A percentile compares a stretch with the other conserved stretches of the same genome.
phyloP scores from a whole-genome alignment of 2,888 invertebrate species.

The Tetropium fuscum region DNA sequence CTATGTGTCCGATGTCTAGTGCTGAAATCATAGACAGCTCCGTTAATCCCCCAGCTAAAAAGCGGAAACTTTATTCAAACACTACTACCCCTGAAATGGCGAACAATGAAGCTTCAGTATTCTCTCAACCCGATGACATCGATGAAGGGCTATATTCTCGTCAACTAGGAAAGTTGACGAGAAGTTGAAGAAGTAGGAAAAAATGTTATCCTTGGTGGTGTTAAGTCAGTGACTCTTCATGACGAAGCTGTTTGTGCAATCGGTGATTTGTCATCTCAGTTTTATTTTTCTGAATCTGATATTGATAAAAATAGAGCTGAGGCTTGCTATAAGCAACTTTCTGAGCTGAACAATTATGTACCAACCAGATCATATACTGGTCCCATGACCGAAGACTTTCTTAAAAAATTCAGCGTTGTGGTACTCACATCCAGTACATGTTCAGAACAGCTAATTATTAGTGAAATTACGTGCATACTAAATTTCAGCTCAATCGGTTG shows the following conservation, averaged over 20 bases:
- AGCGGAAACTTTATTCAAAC: constrained; percentile 82
- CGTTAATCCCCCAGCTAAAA: constrained; percentile 93
- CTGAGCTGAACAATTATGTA: constrained; percentile 94
- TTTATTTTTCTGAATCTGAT: constrained; percentile 85
- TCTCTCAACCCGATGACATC: constrained; percentile 72
- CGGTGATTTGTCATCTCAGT: constrained; percentile 89
- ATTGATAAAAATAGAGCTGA: constrained; percentile 91
- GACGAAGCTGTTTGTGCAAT: constrained; percentile 81
- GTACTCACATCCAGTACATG: constrained; percentile 85
- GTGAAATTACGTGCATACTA: constrained; percentile 86
- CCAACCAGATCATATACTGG: constrained; percentile 82
- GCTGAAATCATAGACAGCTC: constrained; percentile 91
- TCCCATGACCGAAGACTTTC: constrained; percentile 80
- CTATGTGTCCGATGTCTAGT: constrained; percentile 94
- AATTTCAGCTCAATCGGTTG: too few relatives aligned
- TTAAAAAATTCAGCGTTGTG: constrained; percentile 82
- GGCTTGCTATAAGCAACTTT: constrained; percentile 82
- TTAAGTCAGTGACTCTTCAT: constrained; percentile 97
- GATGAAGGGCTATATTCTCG: constrained; percentile 93
- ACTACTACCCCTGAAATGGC: constrained; percentile 74
- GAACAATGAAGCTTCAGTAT: constrained; percentile 72
- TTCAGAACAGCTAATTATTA: constrained; percentile 84
- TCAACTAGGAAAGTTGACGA: constrained; percentile 95
- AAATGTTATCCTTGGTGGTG: constrained; percentile 97
- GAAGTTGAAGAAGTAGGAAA: constrained; percentile 99